Evolutionary conservation across 2,888 invertebrate genomes (phyloP), one percentile per base, ranked within the genome.

Genomic region (Unio delphinus): DNA sequence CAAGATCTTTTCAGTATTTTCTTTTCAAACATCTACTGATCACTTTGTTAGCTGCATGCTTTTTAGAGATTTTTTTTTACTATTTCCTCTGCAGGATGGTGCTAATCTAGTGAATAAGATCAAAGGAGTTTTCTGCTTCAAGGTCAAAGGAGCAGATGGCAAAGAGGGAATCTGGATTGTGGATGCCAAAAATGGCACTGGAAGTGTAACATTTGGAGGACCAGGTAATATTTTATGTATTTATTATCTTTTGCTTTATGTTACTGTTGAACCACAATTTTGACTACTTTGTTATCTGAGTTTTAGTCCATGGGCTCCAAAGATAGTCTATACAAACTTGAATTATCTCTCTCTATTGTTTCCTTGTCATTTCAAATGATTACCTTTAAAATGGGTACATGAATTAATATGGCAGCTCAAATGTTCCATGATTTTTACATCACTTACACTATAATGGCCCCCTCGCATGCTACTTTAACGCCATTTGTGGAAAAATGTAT

Each of bases 101-200:
- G 81, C 78, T 45, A 80, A 77, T 62, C 83, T 87, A 64, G 88
- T 89, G 55, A 89, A 90, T 80, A 89, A 89, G 79, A 80, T 90
- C 63, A 87, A 96, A 73, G 97, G 96, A 0, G 92, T 96, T 75
- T 98, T 96, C 90, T 95, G 96, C 8, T 96, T 99, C 89, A 95
- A 94, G 89, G 95, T 98, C 20, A 94, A 92, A 84, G 94, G 95
- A 0, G 93, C 94, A 0, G 93, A 92, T 69, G 96, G 96, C 0
- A 93, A 93, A 45, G 94, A 94, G 82, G 97, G 95, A 0, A 94
- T 93, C 86, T 98, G 98, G 98, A 93, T 97, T 4, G 95, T 99
- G 34, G 95, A 99, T 90, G 95, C 95, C 17, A 97, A 96, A 89
- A 94, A 93, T 75, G 97, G 97, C 72, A 95, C 94, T 87, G 97